Evolutionary conservation across 2,797 vertebrate species (phyloP).

Genomic region (Ptychobarbus kaznakovi): DNA sequence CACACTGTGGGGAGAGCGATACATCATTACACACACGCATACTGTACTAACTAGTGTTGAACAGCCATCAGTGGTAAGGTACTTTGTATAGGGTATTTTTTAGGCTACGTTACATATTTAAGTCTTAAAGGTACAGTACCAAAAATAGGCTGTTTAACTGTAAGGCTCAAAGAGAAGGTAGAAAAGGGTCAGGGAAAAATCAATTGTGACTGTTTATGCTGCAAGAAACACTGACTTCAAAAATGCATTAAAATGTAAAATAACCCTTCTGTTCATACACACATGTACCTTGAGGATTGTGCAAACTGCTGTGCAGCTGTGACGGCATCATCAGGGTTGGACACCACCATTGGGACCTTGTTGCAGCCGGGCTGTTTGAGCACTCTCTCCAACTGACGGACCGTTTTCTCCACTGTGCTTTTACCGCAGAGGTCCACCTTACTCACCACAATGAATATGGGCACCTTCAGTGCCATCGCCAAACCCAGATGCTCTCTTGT

Average conservation of each 20-base stretch:
- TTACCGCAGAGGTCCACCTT: slow-evolving; percentile 92
- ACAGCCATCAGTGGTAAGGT: neutral
- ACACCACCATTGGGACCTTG: slow-evolving; percentile 91
- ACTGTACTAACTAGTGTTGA: neutral
- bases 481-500: slow-evolving; percentile 94
- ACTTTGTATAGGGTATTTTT: neutral
- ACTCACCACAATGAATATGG: slow-evolving; percentile 96
- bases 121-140: neutral
- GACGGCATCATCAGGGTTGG: slow-evolving; percentile 89
- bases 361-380: slow-evolving; percentile 96
- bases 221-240: neutral
- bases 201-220: neutral
- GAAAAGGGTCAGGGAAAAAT: neutral
- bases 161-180: neutral
- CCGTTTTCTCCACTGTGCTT: slow-evolving; percentile 89
- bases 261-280: neutral
- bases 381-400: slow-evolving; percentile 91
- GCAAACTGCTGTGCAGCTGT: slow-evolving; percentile 95
- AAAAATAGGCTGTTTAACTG: neutral
- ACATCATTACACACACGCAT: neutral
- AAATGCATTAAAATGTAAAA: neutral
- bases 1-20: slow-evolving; percentile 77
- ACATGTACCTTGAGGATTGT: slow-evolving; percentile 85
- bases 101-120: neutral
- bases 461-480: slow-evolving; percentile 95